Evolutionary conservation across 2,888 invertebrate species (phyloP), one percentile per base, ranked within the genome.

Genomic region (Habroteleia sp.): DNA sequence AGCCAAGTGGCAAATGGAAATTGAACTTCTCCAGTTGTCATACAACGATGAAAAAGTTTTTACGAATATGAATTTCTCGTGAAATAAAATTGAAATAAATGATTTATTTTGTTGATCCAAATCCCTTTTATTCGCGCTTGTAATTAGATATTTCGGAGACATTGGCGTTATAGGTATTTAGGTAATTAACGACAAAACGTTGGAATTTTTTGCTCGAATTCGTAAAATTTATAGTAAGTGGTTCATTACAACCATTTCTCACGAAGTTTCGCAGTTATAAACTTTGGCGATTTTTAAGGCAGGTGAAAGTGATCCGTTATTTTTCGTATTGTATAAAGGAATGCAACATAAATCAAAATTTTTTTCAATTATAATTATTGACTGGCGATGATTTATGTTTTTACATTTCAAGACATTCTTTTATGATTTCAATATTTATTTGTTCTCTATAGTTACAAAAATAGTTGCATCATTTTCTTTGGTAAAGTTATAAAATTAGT

Each of bases 211-310:
- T 62, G 11, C 6, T 31, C 1, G 13, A 42, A 13, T 42, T 42
- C 11, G 3, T 8, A 10, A 42, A 63, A 63, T 63, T 63, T 63
- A 63, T 44, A 29, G 54, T 46, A 44, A 54, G 65, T 37, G 54
- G 44, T 65, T 65, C 65, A 65, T 65, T 44, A 65, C 65, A 16
- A 37, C 65, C 65, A 37, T 65, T 65, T 16, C 13, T 65, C 65
- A 65, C 54, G 10, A 65, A 65, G 65, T 65, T 65, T 37, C 27
- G 65, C 65, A 52, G 65, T 65, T 65, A 65, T 48, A 56, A 56
- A 48, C 48, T 68, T 56, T n/a, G 33, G 66, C 56, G 31, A 68
- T 56, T 56, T 46, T 10, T 25, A 39, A 58, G 42, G 11, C 56
- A 56, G 66, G 56, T 39, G 56, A 68, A 68, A 68, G 66, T 48